A percentile compares a stretch with the other conserved stretches of the same genome.
These are phyloP conservation scores for Oegoconia quadripuncta DNA, from an alignment of 2,888 invertebrate species.

Conservation along the genomic window DNA sequence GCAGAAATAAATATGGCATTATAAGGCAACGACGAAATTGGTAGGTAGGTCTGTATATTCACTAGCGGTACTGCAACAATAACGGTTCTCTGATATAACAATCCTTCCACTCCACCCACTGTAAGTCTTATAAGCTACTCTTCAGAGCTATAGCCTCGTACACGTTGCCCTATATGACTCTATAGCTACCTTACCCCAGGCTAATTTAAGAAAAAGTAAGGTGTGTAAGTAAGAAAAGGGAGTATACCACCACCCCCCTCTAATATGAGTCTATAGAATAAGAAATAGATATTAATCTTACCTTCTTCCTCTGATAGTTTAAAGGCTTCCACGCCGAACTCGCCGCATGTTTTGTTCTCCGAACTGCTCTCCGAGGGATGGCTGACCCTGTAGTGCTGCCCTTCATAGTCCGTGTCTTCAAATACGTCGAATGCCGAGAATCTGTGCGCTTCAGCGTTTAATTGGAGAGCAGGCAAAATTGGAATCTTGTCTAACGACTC, in stretches of 20 bases:
- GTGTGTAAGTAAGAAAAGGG: too few species aligned
- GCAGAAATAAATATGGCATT: too few species aligned
- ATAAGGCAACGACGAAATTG: too few species aligned
- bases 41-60: too few species aligned
- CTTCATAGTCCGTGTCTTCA: slow-evolving; percentile 72
- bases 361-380: slow-evolving; percentile 57
- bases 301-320: slow-evolving; percentile 72
- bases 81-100: too few species aligned
- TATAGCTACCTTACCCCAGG: not conserved
- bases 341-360: slow-evolving; percentile 53
- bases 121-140: too few species aligned
- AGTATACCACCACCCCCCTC: too few species aligned
- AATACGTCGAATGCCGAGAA: slow-evolving; percentile 82
- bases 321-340: slow-evolving; percentile 69
- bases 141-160: too few species aligned
- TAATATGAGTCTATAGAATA: too few species aligned
- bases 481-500: slow-evolving; percentile 89
- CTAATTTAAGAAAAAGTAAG: too few species aligned
- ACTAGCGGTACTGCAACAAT: too few species aligned
- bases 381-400: slow-evolving; percentile 56
- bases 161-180: not conserved
- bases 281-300: slow-evolving; percentile 28
- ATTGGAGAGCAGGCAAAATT: slow-evolving; percentile 86
- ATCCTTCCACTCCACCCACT: too few species aligned
- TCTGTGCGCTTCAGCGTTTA: slow-evolving; percentile 80